Evolutionary conservation across 2,113 vertebrate species (phyloP), one percentile per base, ranked within the genome.

Genomic region (Dromaius novaehollandiae): DNA sequence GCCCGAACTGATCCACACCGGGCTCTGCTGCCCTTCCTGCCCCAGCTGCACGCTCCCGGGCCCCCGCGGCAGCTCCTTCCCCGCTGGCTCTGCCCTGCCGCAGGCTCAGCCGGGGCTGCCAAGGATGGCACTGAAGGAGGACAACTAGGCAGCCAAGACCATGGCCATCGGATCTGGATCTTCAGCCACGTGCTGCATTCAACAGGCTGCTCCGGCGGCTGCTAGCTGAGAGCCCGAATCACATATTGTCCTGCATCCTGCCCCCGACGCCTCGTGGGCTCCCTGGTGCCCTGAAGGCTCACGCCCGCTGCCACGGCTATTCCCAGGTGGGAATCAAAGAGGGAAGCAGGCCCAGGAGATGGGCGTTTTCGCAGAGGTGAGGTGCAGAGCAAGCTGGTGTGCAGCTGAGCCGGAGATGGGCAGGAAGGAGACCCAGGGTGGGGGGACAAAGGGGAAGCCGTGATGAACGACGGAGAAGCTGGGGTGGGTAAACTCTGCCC

Each of bases 81-180:
- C 65, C 25, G 38, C 38, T 11, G n/a, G 9, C 0, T 0, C 55
- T 78, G 51, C 3, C 50, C 58, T 14, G 6, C 14, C 1, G 36
- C 42, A 26, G 0, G 46, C 65, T 36, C 1, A 0, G 34, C 40
- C 81, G 22, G 0, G 0, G 46, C 32, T 38, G 11, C 38, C 38
- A 38, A 38, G 38, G 38, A 38, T 7, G 38, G 38, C 38, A 38
- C 6, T 22, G 44, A 13, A 18, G 66, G 82, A 53, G 42, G 46
- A 36, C 32, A n/a, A 17, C 21, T 22, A 1, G 0, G 2, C 48
- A 64, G 34, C 58, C 70, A 63, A 22, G 44, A 46, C 44, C 44
- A 15, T 15, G 44, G 44, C 44, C 44, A 17, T 46, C 44, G 14
- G 44, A 46, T 46, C 44, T 46, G 15, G 44, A 46, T 46, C 44